Conservation (phyloP, 2,113 vertebrate species). For the Amphiprion ocellaris region DNA sequence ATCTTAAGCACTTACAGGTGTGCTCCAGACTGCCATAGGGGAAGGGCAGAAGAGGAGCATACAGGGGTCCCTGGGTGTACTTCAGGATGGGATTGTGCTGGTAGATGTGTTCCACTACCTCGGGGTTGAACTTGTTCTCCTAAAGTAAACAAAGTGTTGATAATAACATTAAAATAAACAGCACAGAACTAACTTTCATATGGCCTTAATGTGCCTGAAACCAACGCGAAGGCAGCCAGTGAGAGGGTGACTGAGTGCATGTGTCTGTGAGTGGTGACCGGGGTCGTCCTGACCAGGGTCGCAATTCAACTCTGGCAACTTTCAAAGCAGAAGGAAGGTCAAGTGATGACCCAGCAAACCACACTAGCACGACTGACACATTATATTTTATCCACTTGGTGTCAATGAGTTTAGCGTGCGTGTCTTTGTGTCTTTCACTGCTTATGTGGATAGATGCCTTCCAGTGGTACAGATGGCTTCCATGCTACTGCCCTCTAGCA, state of each 20-base stretch:
- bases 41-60: slow-evolving; percentile 94
- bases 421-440: slow-evolving; percentile 66
- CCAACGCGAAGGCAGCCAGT: neutral
- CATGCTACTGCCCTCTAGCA: slow-evolving; percentile 69
- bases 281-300: slow-evolving; percentile 62
- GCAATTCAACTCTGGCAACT: slow-evolving; percentile 64
- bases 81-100: slow-evolving; percentile 93
- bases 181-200: slow-evolving; percentile 8
- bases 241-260: slow-evolving; percentile 45
- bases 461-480: slow-evolving; percentile 70
- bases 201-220: slow-evolving; percentile 10
- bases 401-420: slow-evolving; percentile 72
- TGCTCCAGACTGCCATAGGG: slow-evolving; percentile 90
- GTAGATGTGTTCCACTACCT: slow-evolving; percentile 95
- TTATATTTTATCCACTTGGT: slow-evolving; percentile 72
- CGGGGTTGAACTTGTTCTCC: slow-evolving; percentile 92
- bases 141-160: slow-evolving; percentile 63
- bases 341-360: slow-evolving; percentile 72
- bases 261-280: slow-evolving; percentile 56
- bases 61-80: slow-evolving; percentile 92
- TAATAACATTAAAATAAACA: slow-evolving; percentile 19
- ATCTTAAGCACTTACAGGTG: slow-evolving; percentile 86
- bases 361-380: slow-evolving; percentile 57
- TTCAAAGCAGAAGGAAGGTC: slow-evolving; percentile 74
- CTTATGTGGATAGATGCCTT: slow-evolving; percentile 64